These are phyloP conservation scores for Melanotaenia maccullochi DNA, from an alignment of 2,797 vertebrate species.

Conservation along the genomic window DNA sequence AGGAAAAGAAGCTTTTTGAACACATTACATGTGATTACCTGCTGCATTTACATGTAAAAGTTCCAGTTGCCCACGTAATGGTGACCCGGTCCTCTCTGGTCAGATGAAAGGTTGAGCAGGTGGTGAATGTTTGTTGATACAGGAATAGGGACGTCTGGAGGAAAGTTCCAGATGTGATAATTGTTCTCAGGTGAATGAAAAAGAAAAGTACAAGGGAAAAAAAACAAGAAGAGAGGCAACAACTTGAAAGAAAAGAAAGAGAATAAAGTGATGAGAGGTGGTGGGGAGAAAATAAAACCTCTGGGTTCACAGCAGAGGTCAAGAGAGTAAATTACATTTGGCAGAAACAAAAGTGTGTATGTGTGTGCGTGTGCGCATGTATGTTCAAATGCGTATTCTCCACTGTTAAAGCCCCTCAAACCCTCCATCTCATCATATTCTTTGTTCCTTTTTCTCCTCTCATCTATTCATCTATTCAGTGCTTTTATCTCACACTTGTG, in stretches of 20 bases:
- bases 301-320: constrained; percentile 4
- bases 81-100: constrained; percentile 39
- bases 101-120: constrained; percentile 54
- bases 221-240: not conserved
- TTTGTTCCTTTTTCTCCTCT: not conserved
- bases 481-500: constrained; percentile 23
- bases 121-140: constrained; percentile 45
- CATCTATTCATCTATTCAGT: not conserved
- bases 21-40: constrained; percentile 12
- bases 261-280: constrained; percentile 8
- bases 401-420: not conserved
- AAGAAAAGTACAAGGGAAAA: not conserved
- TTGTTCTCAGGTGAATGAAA: constrained; percentile 61
- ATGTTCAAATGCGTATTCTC: not conserved
- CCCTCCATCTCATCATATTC: constrained; percentile 1
- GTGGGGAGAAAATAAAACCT: constrained; percentile 8
- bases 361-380: not conserved
- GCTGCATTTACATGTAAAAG: constrained; percentile 13
- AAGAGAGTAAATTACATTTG: constrained; percentile 11
- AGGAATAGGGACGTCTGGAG: constrained; percentile 30
- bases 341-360: constrained; percentile 8
- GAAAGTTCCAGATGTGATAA: constrained; percentile 69
- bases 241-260: not conserved
- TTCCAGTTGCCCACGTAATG: constrained; percentile 41
- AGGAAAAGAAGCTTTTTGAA: not conserved